Conservation (phyloP, 2,888 invertebrate genomes). For the Pherbina coryleti region DNA sequence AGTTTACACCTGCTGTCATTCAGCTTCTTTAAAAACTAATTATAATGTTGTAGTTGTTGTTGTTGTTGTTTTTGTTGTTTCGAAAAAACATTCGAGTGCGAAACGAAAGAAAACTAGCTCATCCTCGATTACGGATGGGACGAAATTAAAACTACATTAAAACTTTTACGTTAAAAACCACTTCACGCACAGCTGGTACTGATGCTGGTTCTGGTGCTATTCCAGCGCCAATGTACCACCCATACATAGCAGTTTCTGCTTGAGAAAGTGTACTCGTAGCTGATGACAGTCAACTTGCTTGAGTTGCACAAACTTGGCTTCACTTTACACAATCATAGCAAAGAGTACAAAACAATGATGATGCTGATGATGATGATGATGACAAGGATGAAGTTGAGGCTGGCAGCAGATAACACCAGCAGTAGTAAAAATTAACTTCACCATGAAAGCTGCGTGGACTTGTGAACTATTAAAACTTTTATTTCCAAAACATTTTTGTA, state of each 20-base stretch:
- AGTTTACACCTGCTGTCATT: background rate
- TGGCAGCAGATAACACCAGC: background rate
- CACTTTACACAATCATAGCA: slow-evolving; percentile 9
- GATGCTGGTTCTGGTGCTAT: background rate
- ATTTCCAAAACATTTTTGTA: background rate
- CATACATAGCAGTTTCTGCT: background rate
- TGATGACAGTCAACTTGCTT: slow-evolving; percentile 7
- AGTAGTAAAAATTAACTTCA: background rate
- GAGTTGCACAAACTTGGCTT: slow-evolving; percentile 1
- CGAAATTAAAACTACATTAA: slow-evolving; percentile 29
- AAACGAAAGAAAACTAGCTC: background rate
- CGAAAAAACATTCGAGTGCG: too few relatives aligned
- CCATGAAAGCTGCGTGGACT: slow-evolving; percentile 11
- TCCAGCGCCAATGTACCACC: background rate
- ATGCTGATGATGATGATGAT: background rate
- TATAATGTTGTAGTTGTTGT: background rate
- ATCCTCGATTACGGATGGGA: slow-evolving; percentile 5
- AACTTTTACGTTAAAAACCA: slow-evolving; percentile 9
- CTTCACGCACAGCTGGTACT: slow-evolving; percentile 24
- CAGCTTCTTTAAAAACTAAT: slow-evolving; percentile 14
- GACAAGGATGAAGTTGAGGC: background rate
- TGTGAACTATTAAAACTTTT: slow-evolving; percentile 14
- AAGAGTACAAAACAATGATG: background rate
- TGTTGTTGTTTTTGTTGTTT: background rate
- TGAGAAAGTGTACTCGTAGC: background rate